Percentiles rank a stretch among this genome's conserved stretches.
Conservation (phyloP, 2,113 vertebrate species). For the Xiphophorus maculatus region DNA sequence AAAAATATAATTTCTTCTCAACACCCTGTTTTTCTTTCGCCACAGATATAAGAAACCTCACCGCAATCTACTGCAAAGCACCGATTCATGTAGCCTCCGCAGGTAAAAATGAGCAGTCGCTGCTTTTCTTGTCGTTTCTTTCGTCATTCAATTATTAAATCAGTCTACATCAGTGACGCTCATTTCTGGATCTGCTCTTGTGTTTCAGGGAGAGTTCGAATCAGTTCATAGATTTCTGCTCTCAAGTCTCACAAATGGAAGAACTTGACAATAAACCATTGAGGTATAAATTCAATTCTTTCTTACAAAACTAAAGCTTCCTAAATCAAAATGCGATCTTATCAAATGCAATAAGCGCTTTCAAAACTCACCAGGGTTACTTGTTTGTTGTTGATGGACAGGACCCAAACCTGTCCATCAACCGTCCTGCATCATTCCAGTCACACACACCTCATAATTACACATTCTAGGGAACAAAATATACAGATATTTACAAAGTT, state of each 20-base stretch:
- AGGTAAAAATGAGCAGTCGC: not conserved
- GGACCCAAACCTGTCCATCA: no score
- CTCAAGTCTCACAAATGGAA: not conserved
- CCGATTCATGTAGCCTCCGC: not conserved
- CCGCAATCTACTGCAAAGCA: not conserved
- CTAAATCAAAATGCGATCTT: no score
- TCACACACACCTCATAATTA: no score
- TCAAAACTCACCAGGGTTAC: not conserved
- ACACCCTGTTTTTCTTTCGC: not conserved
- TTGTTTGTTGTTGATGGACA: no score
- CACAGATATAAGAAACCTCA: not conserved
- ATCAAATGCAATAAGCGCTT: no score
- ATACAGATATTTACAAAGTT: no score
- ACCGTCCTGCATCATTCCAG: no score
- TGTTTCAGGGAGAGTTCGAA: not conserved
- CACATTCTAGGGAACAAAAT: no score
- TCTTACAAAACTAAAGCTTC: not conserved
- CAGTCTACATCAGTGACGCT: not conserved
- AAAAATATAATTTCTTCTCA: no score
- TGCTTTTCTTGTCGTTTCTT: not conserved
- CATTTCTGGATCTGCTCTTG: not conserved
- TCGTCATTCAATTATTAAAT: not conserved
- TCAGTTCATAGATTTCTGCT: not conserved
- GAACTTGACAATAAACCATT: not conserved
- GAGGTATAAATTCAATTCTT: not conserved